Evolutionary conservation across 2,113 vertebrate genomes (phyloP), one percentile per base, ranked within the genome.

Genomic region (Chaetorhynchus papuensis): DNA sequence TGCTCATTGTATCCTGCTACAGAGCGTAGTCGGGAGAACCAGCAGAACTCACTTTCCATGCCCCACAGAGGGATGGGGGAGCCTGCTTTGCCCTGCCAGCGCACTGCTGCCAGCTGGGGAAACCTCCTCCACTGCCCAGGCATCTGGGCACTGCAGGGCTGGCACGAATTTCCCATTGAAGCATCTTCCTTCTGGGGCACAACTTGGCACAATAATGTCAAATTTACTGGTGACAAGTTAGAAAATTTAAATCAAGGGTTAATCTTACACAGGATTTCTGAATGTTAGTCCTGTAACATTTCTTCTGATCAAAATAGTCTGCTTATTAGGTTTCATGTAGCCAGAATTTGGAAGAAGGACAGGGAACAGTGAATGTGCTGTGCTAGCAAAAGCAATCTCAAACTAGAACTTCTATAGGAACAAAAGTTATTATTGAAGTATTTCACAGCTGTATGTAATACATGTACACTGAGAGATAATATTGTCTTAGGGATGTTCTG

Each of bases 31-130:
- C 7, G 3, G 39, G 35, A 87, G 26, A 88, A 60, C 11, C 16
- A 33, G 61, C 23, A 57, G 30, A 37, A 35, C 2, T 44, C 41
- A 1, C n/a, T 56, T 65, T 61, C 53, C 5, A 2, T 8, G 7
- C 35, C 1, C 1, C 15, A 2, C 3, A 1, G 33, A 9, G 30
- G 26, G 35, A n/a, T 18, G 11, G 47, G 27, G 1, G 10, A 52
- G 37, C 31, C n/a, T 39, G 60, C 52, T 66, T 22, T 31, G 15
- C 42, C 24, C 56, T 83, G 31, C 16, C 35, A 13, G 45, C 9
- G 13, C 2, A 2, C 77, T 57, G 44, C 33, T 70, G 74, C 35
- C n/a, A 2, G 26, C 28, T 45, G n/a, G 4, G 24, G 41, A 70
- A 27, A 45, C 13, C 33, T 33, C 11, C 45, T 71, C 17, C 15